These are phyloP conservation scores for Drosophila equinoxialis DNA, from an alignment of 1,140 invertebrate species.

Conservation along the genomic window DNA sequence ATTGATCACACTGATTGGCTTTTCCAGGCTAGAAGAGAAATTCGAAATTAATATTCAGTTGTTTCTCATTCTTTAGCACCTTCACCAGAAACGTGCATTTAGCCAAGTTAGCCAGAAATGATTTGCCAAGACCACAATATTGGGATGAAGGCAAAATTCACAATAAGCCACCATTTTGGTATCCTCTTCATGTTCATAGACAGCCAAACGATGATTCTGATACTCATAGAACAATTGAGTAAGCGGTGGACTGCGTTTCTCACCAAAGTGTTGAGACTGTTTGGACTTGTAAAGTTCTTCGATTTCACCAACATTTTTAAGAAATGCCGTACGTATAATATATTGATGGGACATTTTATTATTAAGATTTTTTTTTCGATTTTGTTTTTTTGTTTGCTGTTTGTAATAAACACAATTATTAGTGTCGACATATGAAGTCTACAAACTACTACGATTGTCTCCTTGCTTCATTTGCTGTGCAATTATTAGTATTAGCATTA, in stretches of 20 bases:
- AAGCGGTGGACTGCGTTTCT: slow-evolving; percentile 29
- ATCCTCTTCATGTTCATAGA: background rate
- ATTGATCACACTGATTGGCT: slow-evolving; percentile 48
- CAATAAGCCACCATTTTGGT: slow-evolving; percentile 33
- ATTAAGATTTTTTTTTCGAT: background rate
- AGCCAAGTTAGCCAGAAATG: slow-evolving; percentile 61
- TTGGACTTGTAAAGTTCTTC: slow-evolving; percentile 24
- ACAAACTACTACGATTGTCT: slow-evolving; percentile 21
- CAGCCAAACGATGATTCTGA: slow-evolving; percentile 49
- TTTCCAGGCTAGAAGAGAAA: slow-evolving; percentile 35
- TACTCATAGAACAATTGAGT: slow-evolving; percentile 32
- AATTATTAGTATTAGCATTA: background rate
- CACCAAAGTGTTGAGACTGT: slow-evolving; percentile 29
- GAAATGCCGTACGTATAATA: slow-evolving; percentile 32
- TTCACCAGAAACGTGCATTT: slow-evolving; percentile 55
- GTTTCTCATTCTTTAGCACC: background rate
- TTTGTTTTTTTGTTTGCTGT: background rate
- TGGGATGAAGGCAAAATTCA: slow-evolving; percentile 57
- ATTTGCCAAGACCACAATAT: slow-evolving; percentile 52
- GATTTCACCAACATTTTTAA: slow-evolving; percentile 28
- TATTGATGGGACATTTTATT: slow-evolving; percentile 34
- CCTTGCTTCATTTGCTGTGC: background rate
- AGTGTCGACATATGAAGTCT: background rate
- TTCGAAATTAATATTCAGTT: too few species aligned
- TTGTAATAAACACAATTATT: slow-evolving; percentile 8